Evolutionary conservation across 2,113 vertebrate species (phyloP).

Genomic region (Loxodonta africana): DNA sequence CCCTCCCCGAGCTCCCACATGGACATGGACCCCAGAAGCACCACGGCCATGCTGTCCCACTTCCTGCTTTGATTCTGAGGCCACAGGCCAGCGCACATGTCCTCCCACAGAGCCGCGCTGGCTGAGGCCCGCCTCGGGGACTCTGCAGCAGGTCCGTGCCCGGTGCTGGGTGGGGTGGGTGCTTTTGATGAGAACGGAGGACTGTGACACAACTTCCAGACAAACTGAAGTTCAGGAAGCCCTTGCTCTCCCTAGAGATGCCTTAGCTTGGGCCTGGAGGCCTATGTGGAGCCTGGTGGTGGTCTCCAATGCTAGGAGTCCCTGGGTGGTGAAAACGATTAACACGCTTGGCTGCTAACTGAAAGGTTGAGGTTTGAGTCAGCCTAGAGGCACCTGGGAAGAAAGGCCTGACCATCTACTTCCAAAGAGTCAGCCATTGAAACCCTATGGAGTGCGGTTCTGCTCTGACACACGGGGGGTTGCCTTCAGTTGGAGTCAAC

Average conservation of each 20-base stretch:
- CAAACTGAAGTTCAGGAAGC: not conserved
- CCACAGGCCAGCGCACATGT: accelerated
- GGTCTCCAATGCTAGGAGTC: too few species aligned
- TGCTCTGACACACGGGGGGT: too few species aligned
- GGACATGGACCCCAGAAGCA: accelerated
- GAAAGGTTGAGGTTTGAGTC: too few species aligned
- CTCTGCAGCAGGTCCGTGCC: too few species aligned
- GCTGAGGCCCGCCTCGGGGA: not conserved
- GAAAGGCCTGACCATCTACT: too few species aligned
- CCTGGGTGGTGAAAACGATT: too few species aligned
- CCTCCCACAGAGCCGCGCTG: accelerated
- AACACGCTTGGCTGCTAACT: too few species aligned
- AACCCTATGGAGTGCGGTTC: too few species aligned
- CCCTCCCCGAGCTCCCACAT: not conserved
- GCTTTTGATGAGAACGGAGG: not conserved
- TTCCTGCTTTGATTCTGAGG: constrained; percentile 23
- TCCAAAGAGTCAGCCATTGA: too few species aligned
- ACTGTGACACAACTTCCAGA: not conserved
- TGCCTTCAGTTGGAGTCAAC: too few species aligned
- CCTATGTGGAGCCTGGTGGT: not conserved
- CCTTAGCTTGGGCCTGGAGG: not conserved
- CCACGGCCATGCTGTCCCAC: accelerated
- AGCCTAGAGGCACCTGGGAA: too few species aligned
- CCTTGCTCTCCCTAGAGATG: not conserved
- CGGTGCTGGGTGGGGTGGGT: not conserved